Percentiles rank a stretch among this genome's conserved stretches.
These are phyloP conservation scores for Pedionomus torquatus DNA, from an alignment of 2,113 vertebrate species.

Conservation along the genomic window DNA sequence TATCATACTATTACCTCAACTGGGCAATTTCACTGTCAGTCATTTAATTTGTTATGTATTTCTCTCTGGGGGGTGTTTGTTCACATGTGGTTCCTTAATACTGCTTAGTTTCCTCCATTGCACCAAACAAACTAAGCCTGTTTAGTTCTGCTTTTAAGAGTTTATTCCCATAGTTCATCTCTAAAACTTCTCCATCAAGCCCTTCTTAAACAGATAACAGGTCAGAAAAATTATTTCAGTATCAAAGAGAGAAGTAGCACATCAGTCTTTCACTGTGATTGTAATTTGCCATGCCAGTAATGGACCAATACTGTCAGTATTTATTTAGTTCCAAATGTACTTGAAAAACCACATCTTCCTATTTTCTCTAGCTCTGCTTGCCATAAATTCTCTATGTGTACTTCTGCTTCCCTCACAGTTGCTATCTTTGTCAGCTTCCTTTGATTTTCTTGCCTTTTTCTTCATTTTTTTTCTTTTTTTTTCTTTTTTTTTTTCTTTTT, in stretches of 20 bases:
- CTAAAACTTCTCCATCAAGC: background rate
- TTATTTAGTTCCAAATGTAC: slow-evolving; percentile 48
- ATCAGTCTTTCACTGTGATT: background rate
- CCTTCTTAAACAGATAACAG: background rate
- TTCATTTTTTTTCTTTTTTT: background rate
- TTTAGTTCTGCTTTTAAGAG: background rate
- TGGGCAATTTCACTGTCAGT: background rate
- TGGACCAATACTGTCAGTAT: background rate
- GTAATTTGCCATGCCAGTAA: background rate
- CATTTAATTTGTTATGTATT: background rate
- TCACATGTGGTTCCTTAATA: background rate
- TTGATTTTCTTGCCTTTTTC: background rate
- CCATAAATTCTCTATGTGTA: background rate
- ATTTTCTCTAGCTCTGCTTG: background rate
- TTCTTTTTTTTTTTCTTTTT: background rate
- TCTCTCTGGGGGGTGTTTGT: background rate
- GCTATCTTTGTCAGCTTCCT: background rate
- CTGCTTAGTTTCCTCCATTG: background rate
- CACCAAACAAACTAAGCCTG: background rate
- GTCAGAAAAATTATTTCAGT: background rate
- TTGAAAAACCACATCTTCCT: slow-evolving; percentile 47
- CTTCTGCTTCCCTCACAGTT: slow-evolving; percentile 12
- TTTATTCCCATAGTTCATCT: background rate
- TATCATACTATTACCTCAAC: background rate
- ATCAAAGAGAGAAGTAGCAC: background rate